A percentile compares a stretch with the other conserved stretches of the same genome.
phyloP scores from a whole-genome alignment of 1,140 invertebrate species.

The Holcopasites calliopsidis region DNA sequence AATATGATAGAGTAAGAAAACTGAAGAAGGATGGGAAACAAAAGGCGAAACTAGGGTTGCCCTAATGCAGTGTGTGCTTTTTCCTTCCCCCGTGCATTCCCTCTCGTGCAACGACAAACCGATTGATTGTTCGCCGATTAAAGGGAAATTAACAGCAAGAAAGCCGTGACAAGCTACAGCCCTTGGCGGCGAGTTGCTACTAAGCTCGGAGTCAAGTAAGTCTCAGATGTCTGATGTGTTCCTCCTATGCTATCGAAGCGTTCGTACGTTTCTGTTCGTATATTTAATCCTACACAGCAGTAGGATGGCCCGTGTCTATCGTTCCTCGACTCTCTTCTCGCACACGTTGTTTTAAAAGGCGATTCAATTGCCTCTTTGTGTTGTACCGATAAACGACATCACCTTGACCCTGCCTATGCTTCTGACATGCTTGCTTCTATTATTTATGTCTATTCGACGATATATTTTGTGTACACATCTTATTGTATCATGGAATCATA shows the following conservation, averaged over 20 bases:
- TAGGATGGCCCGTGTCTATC: slow-evolving; percentile 52
- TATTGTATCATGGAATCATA: slow-evolving; percentile 31
- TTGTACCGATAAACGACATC: slow-evolving; percentile 44
- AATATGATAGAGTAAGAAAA: slow-evolving; percentile 39
- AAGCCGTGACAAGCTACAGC: slow-evolving; percentile 85
- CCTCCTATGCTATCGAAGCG: slow-evolving; percentile 64
- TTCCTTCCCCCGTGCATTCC: slow-evolving; percentile 78
- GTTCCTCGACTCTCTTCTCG: slow-evolving; percentile 61
- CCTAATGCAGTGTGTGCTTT: slow-evolving; percentile 80
- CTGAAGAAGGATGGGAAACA: slow-evolving; percentile 54
- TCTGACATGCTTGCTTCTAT: slow-evolving; percentile 68
- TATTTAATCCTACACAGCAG: slow-evolving; percentile 52
- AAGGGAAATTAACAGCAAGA: slow-evolving; percentile 79
- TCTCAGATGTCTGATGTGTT: slow-evolving; percentile 77
- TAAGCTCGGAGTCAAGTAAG: slow-evolving; percentile 96
- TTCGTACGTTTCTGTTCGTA: slow-evolving; percentile 64
- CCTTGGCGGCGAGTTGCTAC: slow-evolving; percentile 94
- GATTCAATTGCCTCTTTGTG: slow-evolving; percentile 41
- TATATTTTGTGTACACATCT: slow-evolving; percentile 44
- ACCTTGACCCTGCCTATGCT: slow-evolving; percentile 64
- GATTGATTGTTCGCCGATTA: slow-evolving; percentile 73
- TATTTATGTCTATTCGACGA: slow-evolving; percentile 46
- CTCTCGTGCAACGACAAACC: slow-evolving; percentile 74
- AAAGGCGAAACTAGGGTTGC: slow-evolving; percentile 67
- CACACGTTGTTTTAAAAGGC: slow-evolving; percentile 52